A percentile compares a stretch with the other conserved stretches of the same genome.
Evolutionary conservation across 2,113 vertebrate genomes (phyloP).

Genomic region (Cyphomyrus discorhynchus): DNA sequence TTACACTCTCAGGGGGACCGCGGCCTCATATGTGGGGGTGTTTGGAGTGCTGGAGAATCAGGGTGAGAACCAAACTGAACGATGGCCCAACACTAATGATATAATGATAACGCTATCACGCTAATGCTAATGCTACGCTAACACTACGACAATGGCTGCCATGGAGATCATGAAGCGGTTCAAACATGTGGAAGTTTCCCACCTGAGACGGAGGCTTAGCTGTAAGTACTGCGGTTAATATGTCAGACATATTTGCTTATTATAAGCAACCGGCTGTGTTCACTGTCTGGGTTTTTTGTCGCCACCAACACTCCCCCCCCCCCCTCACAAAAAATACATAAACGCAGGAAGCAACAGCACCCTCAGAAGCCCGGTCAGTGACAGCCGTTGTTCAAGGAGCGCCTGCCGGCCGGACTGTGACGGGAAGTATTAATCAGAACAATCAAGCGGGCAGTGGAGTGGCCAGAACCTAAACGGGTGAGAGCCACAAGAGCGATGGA

Average conservation of each 20-base stretch:
- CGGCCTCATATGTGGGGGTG: background rate
- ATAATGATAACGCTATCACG: background rate
- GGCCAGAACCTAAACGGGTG: background rate
- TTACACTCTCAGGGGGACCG: background rate
- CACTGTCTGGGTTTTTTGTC: background rate
- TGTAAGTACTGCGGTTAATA: slow-evolving; percentile 48
- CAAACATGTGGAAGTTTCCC: background rate
- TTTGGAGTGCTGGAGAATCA: background rate
- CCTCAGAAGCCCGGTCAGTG: background rate
- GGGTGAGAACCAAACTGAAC: background rate
- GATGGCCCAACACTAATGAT: background rate
- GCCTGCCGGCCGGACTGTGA: background rate
- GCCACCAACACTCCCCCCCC: background rate
- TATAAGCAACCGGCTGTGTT: background rate
- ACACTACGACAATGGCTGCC: background rate
- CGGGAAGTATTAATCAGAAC: background rate
- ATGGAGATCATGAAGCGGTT: slow-evolving; percentile 16
- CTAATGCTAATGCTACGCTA: background rate
- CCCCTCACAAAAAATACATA: background rate
- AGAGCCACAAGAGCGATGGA: background rate
- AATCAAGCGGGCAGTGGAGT: background rate
- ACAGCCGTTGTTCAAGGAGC: background rate
- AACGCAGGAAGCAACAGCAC: background rate
- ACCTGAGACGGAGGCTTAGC: slow-evolving; percentile 29
- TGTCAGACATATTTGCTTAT: slow-evolving; percentile 38